Percentiles rank a stretch among this genome's conserved stretches.
Conservation (phyloP, 2,888 invertebrate genomes). For the Drosophila nr. medialis region DNA sequence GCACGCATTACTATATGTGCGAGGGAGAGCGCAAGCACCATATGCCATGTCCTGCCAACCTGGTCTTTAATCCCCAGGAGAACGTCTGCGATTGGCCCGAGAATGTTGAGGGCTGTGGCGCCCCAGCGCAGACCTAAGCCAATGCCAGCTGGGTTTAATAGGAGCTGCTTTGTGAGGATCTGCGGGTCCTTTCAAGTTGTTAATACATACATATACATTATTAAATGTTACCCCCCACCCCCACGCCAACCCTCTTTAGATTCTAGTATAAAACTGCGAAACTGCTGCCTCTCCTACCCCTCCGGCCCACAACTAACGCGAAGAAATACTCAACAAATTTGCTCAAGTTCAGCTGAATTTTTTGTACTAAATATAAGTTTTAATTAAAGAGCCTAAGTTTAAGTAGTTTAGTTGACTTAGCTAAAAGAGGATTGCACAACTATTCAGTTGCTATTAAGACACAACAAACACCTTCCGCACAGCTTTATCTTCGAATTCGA, state of each 20-base stretch:
- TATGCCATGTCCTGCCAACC: conserved; percentile 96
- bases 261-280: conserved; percentile 55
- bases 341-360: conserved; percentile 68
- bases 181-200: conserved; percentile 44
- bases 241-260: conserved; percentile 27
- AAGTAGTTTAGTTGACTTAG: conserved; percentile 75
- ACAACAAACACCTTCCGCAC: conserved; percentile 20
- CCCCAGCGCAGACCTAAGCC: conserved; percentile 86
- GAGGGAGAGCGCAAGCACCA: conserved; percentile 97
- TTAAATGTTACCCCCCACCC: conserved; percentile 48
- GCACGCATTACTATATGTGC: conserved; percentile 98
- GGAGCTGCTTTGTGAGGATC: conserved; percentile 10
- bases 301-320: conserved; percentile 42
- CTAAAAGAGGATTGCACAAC: conserved; percentile 62
- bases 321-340: conserved; percentile 69
- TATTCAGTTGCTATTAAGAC: conserved; percentile 30
- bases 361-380: conserved; percentile 66
- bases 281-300: conserved; percentile 52
- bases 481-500: conserved; percentile 42
- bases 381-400: conserved; percentile 65
- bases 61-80: conserved; percentile 96
- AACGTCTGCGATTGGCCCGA: conserved; percentile 99
- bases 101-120: conserved; percentile 94
- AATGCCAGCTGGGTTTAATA: neutral
- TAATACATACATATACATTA: conserved; percentile 59